phyloP scores from a whole-genome alignment of 2,888 invertebrate species.

The Hermodice carunculata region DNA sequence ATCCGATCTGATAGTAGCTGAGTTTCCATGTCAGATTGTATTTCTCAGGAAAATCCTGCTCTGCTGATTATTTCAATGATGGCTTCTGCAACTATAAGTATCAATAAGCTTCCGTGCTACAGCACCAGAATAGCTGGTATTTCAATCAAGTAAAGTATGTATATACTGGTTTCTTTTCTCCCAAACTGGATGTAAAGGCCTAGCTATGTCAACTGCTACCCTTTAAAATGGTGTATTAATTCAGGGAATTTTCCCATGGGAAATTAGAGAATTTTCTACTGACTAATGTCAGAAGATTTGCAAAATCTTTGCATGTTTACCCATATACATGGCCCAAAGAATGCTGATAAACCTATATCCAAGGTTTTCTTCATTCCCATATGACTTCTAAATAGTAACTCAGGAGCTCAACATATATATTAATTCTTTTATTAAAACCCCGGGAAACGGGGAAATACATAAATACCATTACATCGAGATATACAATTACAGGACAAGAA shows the following conservation, averaged over 20 bases:
- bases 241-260: background rate
- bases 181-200: background rate
- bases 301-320: no score
- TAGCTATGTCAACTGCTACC: background rate
- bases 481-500: no score
- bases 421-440: no score
- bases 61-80: background rate
- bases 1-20: constrained; percentile 1
- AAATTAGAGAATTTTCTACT: no score
- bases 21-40: background rate
- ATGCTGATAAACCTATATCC: no score
- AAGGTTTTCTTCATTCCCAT: no score
- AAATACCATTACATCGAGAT: no score
- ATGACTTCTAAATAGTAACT: no score
- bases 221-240: background rate
- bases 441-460: no score
- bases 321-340: no score
- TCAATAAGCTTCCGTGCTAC: background rate
- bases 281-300: no score
- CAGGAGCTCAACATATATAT: no score
- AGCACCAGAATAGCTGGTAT: background rate
- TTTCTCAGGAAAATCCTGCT: background rate
- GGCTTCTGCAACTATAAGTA: background rate
- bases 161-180: background rate
- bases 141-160: background rate